phyloP scores from a whole-genome alignment of 2,797 vertebrate species.

The Austrolebias charrua region DNA sequence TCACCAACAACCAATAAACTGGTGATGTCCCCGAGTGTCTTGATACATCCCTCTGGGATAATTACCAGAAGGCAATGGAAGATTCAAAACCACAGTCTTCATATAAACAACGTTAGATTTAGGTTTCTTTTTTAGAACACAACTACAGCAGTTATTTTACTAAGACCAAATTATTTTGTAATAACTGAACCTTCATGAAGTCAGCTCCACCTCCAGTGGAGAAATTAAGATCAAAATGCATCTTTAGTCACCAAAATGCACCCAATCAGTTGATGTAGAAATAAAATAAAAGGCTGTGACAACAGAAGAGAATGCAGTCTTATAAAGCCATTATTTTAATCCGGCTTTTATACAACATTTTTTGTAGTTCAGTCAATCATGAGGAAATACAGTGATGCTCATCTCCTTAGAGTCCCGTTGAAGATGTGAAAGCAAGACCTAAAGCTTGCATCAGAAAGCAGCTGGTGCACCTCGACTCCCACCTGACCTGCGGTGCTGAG shows the following conservation, averaged over 20 bases:
- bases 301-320: not conserved
- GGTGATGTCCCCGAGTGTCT: not conserved
- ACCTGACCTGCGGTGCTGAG: conserved; percentile 36
- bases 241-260: not conserved
- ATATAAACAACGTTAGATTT: not conserved
- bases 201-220: not conserved
- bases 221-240: too few relatives aligned
- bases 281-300: conserved; percentile 1
- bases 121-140: not conserved
- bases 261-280: not conserved
- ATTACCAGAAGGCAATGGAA: conserved; percentile 24
- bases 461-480: conserved; percentile 32
- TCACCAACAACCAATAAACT: too few relatives aligned
- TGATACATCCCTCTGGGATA: conserved; percentile 21
- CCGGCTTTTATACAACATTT: conserved; percentile 8
- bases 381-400: conserved; percentile 28
- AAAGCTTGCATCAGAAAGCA: conserved; percentile 31
- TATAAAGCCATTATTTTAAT: conserved; percentile 57
- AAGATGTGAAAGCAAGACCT: conserved; percentile 29
- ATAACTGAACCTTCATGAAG: not conserved
- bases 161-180: too few relatives aligned
- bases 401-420: conserved; percentile 41
- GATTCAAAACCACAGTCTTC: conserved; percentile 8
- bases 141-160: too few relatives aligned
- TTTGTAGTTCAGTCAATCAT: conserved; percentile 25